Evolutionary conservation across 1,140 invertebrate species (phyloP).

Genomic region (Anoplophora glabripennis): DNA sequence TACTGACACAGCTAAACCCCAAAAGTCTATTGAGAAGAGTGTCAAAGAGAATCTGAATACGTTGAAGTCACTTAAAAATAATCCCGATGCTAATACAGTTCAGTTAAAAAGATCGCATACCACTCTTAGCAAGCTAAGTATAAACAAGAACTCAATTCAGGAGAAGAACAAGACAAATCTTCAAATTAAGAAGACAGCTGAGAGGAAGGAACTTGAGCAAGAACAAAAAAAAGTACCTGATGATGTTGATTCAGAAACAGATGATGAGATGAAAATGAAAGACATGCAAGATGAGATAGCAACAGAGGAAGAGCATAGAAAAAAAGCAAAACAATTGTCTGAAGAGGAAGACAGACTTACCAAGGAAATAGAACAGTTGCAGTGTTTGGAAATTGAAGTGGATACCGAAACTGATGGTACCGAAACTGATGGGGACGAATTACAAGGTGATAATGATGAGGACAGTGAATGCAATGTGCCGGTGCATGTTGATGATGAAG

Average conservation of each 20-base stretch:
- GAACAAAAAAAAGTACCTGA: slow-evolving; percentile 23
- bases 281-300: slow-evolving; percentile 44
- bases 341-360: slow-evolving; percentile 79
- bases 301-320: slow-evolving; percentile 46
- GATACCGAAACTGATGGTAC: slow-evolving; percentile 79
- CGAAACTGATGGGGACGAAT: slow-evolving; percentile 65
- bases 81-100: slow-evolving; percentile 34
- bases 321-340: slow-evolving; percentile 58
- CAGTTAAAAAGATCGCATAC: slow-evolving; percentile 28
- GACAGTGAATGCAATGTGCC: slow-evolving; percentile 19
- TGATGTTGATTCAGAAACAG: slow-evolving; percentile 47
- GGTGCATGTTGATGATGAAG: slow-evolving; percentile 35
- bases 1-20: slow-evolving; percentile 30
- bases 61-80: slow-evolving; percentile 51
- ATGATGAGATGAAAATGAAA: slow-evolving; percentile 48
- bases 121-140: slow-evolving; percentile 28
- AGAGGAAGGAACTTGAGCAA: slow-evolving; percentile 28
- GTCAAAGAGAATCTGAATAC: slow-evolving; percentile 50
- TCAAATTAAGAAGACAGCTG: slow-evolving; percentile 37
- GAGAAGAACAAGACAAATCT: slow-evolving; percentile 41
- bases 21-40: slow-evolving; percentile 42
- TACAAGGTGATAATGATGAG: slow-evolving; percentile 55
- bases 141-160: slow-evolving; percentile 27
- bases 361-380: slow-evolving; percentile 74
- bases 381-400: slow-evolving; percentile 77